A percentile compares a stretch with the other conserved stretches of the same genome.
These are phyloP conservation scores for Misgurnus anguillicaudatus DNA, from an alignment of 2,113 vertebrate genomes.

Conservation along the genomic window DNA sequence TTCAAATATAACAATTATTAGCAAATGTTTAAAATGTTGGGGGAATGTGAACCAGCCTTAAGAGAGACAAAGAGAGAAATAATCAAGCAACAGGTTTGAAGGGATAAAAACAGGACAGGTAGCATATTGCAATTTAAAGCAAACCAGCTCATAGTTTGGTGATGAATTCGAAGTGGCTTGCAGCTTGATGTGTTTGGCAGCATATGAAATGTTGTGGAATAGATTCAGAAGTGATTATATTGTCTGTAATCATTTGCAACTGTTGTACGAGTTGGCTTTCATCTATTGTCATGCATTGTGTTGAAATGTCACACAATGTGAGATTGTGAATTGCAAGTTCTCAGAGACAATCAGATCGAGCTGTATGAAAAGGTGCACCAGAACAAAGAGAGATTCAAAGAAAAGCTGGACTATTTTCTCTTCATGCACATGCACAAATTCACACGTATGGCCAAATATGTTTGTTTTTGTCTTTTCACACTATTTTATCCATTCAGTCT, in stretches of 20 bases:
- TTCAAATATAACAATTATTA: too few species aligned
- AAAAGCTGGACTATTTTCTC: conserved; percentile 22
- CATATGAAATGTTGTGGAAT: neutral
- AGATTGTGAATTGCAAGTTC: conserved; percentile 25
- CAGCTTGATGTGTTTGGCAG: conserved; percentile 7
- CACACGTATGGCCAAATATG: conserved; percentile 1
- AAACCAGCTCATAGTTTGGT: neutral
- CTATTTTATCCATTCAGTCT: neutral
- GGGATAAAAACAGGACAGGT: conserved; percentile 25
- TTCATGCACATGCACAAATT: neutral
- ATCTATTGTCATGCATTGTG: conserved; percentile 20
- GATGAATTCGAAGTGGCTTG: conserved; percentile 6
- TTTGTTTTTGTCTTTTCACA: neutral
- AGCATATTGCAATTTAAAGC: conserved; percentile 28
- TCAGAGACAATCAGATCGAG: conserved; percentile 28
- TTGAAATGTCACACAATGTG: conserved; percentile 24
- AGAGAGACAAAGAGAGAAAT: neutral
- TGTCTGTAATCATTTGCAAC: conserved; percentile 41
- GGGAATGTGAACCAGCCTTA: neutral
- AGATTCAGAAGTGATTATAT: conserved; percentile 15
- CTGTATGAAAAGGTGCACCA: conserved; percentile 14
- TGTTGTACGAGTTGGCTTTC: conserved; percentile 10
- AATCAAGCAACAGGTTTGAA: conserved; percentile 1
- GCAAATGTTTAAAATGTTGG: too few species aligned
- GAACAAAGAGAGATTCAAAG: conserved; percentile 39